Evolutionary conservation across 2,797 vertebrate species (phyloP), one percentile per base, ranked within the genome.

Genomic region (Yasuhikotakia modesta): DNA sequence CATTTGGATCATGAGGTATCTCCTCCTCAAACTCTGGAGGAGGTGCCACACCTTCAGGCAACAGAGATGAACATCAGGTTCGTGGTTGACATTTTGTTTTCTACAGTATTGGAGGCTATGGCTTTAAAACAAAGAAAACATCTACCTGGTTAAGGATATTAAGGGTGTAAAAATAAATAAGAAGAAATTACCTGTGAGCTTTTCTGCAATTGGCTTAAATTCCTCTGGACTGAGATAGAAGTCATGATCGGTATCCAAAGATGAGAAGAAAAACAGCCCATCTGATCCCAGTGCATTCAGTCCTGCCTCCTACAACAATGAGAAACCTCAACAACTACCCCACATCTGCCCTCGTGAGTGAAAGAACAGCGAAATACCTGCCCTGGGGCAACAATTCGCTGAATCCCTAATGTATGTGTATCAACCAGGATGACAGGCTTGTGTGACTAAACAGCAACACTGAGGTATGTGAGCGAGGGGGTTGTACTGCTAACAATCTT

Each of bases 121-220:
- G 27, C 27, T 27, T 52, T 55, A 0, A 86, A 87, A 76, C n/a
- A 21, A 55, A 39, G 8, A 39, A 8, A 55, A 55, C 52, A 11
- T 55, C 52, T 55, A 17, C n/a, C n/a, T n/a, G n/a, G n/a, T n/a
- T n/a, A n/a, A n/a, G n/a, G n/a, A n/a, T n/a, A n/a, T n/a, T n/a
- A n/a, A n/a, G n/a, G n/a, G n/a, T n/a, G 14, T 73, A 4, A 46
- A 63, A 57, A 17, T 30, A 39, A 6, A 66, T 11, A 67, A n/a
- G n/a, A n/a, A n/a, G n/a, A 22, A 67, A 2, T 1, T 17, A 96
- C 97, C 97, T 74, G 96, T 98, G 80, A 99, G 92, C 85, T 97
- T 99, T 90, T 98, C 97, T 0, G 93, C 95, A 17, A 99, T 95
- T 0, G 96, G 96, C 83, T 94, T 96, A 87, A 99, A 99, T 88